A percentile compares a stretch with the other conserved stretches of the same genome.
These are phyloP conservation scores for Sitophilus oryzae DNA, from an alignment of 1,140 invertebrate species.

Conservation along the genomic window DNA sequence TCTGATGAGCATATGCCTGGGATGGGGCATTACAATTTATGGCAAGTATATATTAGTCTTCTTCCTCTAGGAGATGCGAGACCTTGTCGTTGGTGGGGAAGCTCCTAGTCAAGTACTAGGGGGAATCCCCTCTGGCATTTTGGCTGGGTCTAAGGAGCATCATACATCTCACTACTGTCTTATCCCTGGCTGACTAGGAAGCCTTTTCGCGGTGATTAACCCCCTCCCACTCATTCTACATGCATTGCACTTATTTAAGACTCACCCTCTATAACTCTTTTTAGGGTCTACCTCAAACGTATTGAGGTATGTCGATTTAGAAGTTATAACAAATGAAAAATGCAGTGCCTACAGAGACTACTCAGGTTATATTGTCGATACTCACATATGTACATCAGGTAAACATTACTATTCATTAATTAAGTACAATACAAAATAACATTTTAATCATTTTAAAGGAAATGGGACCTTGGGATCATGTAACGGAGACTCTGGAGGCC, in stretches of 20 bases:
- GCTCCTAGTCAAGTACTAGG: too few species aligned
- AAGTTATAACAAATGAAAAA: constrained; percentile 9
- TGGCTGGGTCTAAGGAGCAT: too few species aligned
- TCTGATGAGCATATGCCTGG: constrained; percentile 5
- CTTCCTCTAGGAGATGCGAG: background rate
- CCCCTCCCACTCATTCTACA: too few species aligned
- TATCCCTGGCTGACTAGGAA: too few species aligned
- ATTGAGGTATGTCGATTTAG: constrained; percentile 10
- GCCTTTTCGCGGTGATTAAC: too few species aligned
- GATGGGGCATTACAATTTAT: constrained; percentile 20
- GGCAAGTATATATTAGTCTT: background rate
- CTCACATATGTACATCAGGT: constrained; percentile 20
- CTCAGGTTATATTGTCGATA: constrained; percentile 2
- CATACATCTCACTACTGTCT: background rate
- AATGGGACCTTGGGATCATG: constrained; percentile 20
- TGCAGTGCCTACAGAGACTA: constrained; percentile 10
- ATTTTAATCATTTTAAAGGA: too few species aligned
- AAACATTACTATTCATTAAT: too few species aligned
- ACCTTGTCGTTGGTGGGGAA: too few species aligned
- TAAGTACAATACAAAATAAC: too few species aligned
- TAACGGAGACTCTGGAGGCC: constrained; percentile 25
- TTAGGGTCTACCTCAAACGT: constrained; percentile 1
- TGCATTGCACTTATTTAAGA: too few species aligned
- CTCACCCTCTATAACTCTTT: too few species aligned
- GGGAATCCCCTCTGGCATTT: too few species aligned